Evolutionary conservation across 2,113 vertebrate genomes (phyloP).

Genomic region (Hylia prasina): DNA sequence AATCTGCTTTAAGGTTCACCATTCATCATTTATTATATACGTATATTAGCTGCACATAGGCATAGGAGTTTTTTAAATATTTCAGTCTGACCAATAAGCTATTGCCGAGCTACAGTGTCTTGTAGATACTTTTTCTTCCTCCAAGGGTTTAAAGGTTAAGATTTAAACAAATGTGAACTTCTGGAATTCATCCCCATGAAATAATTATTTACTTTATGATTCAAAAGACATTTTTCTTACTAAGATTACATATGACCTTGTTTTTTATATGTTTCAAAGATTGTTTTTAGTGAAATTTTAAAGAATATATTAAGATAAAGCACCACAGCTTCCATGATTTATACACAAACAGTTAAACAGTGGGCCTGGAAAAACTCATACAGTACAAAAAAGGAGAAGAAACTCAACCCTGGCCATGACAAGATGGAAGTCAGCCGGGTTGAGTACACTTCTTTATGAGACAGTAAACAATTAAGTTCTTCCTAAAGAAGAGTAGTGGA

Average conservation of each 20-base stretch:
- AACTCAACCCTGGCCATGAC: fast-evolving
- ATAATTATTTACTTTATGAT: neutral
- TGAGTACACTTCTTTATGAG: neutral
- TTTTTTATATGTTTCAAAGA: neutral
- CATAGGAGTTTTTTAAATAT: neutral
- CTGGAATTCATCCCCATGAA: neutral
- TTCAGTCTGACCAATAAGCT: neutral
- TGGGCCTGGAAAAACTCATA: neutral
- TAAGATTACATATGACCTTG: fast-evolving
- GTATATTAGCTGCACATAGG: neutral
- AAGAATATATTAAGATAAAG: neutral
- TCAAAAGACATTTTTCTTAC: neutral
- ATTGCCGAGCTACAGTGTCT: neutral
- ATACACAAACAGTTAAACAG: neutral
- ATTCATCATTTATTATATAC: neutral
- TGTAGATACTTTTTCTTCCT: neutral
- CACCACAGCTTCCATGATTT: neutral
- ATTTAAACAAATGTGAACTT: neutral
- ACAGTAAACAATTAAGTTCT: neutral
- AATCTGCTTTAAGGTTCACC: neutral
- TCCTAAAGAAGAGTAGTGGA: neutral
- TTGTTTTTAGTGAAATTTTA: neutral
- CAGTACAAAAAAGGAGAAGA: neutral
- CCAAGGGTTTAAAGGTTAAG: neutral
- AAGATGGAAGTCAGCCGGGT: fast-evolving